These are phyloP conservation scores for Thermophis baileyi DNA, from an alignment of 2,113 vertebrate genomes.

Conservation along the genomic window DNA sequence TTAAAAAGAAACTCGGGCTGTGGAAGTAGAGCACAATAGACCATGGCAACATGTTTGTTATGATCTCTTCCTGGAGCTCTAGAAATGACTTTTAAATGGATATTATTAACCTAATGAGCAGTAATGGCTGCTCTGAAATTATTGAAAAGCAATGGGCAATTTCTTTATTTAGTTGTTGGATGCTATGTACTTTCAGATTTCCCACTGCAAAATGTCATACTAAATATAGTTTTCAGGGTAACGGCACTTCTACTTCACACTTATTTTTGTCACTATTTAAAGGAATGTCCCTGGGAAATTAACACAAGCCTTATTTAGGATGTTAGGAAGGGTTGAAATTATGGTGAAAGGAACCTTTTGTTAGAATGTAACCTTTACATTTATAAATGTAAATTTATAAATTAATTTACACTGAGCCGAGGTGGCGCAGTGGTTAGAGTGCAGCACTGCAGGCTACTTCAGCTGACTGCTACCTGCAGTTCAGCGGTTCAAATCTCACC, in stretches of 20 bases:
- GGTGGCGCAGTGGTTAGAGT: too few relatives aligned
- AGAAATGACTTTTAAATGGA: slow-evolving; percentile 33
- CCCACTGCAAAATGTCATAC: slow-evolving; percentile 10
- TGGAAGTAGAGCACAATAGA: slow-evolving; percentile 23
- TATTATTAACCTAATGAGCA: slow-evolving; percentile 35
- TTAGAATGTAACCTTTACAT: neutral
- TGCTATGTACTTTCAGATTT: neutral
- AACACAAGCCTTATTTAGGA: neutral
- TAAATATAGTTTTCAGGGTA: slow-evolving; percentile 16
- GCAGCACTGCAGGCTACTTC: too few relatives aligned
- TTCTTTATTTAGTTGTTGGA: slow-evolving; percentile 6
- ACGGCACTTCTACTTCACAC: neutral
- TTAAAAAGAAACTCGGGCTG: slow-evolving; percentile 28
- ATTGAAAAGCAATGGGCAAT: slow-evolving; percentile 24
- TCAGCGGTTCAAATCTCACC: too few relatives aligned
- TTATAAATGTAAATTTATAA: too few relatives aligned
- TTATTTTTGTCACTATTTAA: neutral
- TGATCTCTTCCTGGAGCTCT: slow-evolving; percentile 24
- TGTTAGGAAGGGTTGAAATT: neutral
- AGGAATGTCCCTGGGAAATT: neutral
- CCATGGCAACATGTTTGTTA: slow-evolving; percentile 15
- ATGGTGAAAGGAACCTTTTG: neutral
- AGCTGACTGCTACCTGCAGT: too few relatives aligned
- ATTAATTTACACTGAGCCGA: too few relatives aligned
- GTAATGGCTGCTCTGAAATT: slow-evolving; percentile 32